Evolutionary conservation across 1,140 invertebrate genomes (phyloP).

Genomic region (Aradophagus sp.): DNA sequence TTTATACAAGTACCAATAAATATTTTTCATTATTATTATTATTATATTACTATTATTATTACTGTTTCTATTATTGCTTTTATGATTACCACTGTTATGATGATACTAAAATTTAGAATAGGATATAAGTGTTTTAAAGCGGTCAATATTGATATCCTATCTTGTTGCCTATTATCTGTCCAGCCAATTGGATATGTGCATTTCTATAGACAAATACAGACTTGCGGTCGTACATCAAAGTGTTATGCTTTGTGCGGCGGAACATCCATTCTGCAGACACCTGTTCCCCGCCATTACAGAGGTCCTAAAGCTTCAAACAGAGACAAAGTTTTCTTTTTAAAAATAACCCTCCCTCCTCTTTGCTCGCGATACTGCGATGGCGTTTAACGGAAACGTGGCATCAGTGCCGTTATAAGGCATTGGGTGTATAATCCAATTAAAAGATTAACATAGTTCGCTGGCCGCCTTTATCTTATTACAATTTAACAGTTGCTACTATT

Average conservation of each 20-base stretch:
- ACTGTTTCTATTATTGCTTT: slow-evolving; percentile 16
- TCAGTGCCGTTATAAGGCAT: slow-evolving; percentile 28
- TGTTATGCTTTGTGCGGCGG: slow-evolving; percentile 14
- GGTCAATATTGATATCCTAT: slow-evolving; percentile 45
- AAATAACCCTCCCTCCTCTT: slow-evolving; percentile 16
- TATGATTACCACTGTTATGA: no score
- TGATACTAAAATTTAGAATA: no score
- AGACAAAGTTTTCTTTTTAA: slow-evolving; percentile 19
- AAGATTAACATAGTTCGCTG: slow-evolving; percentile 37
- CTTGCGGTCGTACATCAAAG: slow-evolving; percentile 22
- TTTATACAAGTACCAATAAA: slow-evolving; percentile 37
- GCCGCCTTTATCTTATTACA: slow-evolving; percentile 34
- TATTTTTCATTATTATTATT: no score
- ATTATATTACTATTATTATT: no score
- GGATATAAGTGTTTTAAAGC: no score
- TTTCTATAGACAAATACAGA: slow-evolving; percentile 44
- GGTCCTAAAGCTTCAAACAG: slow-evolving; percentile 21
- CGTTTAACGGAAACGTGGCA: slow-evolving; percentile 36
- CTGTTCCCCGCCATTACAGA: slow-evolving; percentile 32
- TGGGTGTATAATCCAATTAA: slow-evolving; percentile 42
- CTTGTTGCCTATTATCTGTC: slow-evolving; percentile 38
- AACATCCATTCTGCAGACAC: slow-evolving; percentile 24
- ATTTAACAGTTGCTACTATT: slow-evolving; percentile 10
- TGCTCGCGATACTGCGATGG: slow-evolving; percentile 9
- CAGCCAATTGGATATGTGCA: slow-evolving; percentile 38